These are phyloP conservation scores for Acanthaster planci DNA, from an alignment of 35 echinoderm and acorn worm species.

Conservation along the genomic window DNA sequence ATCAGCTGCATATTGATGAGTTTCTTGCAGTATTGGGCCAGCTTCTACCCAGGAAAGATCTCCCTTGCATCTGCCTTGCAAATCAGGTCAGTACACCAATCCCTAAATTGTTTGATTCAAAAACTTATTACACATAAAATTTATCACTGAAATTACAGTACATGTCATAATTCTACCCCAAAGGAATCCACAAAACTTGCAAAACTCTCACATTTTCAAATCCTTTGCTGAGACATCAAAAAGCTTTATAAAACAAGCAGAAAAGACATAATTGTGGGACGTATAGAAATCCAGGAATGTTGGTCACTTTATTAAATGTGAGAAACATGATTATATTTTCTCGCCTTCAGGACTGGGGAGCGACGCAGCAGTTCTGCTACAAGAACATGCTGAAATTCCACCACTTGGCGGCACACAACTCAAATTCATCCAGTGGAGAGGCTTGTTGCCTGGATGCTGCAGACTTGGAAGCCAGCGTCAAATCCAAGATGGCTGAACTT, in stretches of 20 bases:
- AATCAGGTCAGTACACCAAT: conserved; percentile 22
- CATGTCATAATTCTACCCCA: no score
- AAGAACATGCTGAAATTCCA: conserved; percentile 46
- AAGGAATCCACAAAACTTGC: no score
- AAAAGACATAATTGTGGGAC: no score
- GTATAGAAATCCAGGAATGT: no score
- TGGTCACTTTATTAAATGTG: no score
- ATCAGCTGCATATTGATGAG: conserved; percentile 74
- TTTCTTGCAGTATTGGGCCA: conserved; percentile 67
- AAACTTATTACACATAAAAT: no score
- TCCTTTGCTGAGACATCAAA: no score
- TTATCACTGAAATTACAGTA: no score
- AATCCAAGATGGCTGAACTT: conserved; percentile 79
- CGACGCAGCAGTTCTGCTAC: conserved; percentile 43
- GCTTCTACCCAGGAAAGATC: conserved; percentile 48
- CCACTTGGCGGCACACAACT: conserved; percentile 6
- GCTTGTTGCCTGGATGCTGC: neutral
- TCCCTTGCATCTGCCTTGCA: conserved; percentile 67
- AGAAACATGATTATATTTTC: no score
- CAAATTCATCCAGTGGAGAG: neutral
- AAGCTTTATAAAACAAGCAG: no score
- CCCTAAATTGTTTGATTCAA: no score
- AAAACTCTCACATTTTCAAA: no score
- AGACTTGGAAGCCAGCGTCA: conserved; percentile 37
- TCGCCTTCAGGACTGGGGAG: conserved; percentile 31